phyloP scores from a whole-genome alignment of 2,888 invertebrate species.

The Sarcophaga variegata region DNA sequence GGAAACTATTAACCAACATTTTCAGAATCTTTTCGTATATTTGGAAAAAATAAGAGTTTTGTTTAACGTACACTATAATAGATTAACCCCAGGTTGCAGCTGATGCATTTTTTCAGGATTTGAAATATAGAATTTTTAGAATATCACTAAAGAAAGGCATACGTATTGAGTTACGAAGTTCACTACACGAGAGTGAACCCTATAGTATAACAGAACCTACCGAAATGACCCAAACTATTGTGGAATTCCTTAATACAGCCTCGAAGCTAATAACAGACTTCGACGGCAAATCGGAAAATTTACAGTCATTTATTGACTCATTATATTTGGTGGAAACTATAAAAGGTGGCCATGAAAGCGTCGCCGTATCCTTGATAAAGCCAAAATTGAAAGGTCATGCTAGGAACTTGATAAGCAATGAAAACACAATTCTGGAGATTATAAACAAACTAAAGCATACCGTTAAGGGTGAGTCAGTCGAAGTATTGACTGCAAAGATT shows the following conservation, averaged over 20 bases:
- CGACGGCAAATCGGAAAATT: constrained; percentile 48
- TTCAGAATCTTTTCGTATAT: no score
- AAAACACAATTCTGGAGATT: not conserved
- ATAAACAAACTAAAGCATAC: not conserved
- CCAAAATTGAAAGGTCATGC: constrained; percentile 35
- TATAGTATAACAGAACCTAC: no score
- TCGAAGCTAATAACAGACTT: constrained; percentile 34
- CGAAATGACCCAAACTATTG: constrained; percentile 19
- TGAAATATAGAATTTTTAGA: no score
- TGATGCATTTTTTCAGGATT: no score
- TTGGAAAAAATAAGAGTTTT: no score
- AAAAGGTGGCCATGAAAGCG: not conserved
- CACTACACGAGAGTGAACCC: no score
- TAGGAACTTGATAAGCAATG: constrained; percentile 28
- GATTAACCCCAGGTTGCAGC: no score
- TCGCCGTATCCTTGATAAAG: constrained; percentile 17
- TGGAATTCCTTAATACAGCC: constrained; percentile 43
- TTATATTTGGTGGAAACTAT: constrained; percentile 15
- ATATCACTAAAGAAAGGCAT: no score
- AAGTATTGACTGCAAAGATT: not conserved
- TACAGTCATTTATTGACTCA: constrained; percentile 23
- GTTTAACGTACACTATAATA: no score
- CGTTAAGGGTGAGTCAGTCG: not conserved
- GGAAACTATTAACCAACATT: no score
- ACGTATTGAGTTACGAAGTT: no score